Evolutionary conservation across 1,140 invertebrate genomes (phyloP).

Genomic region (Pararge aegeria): DNA sequence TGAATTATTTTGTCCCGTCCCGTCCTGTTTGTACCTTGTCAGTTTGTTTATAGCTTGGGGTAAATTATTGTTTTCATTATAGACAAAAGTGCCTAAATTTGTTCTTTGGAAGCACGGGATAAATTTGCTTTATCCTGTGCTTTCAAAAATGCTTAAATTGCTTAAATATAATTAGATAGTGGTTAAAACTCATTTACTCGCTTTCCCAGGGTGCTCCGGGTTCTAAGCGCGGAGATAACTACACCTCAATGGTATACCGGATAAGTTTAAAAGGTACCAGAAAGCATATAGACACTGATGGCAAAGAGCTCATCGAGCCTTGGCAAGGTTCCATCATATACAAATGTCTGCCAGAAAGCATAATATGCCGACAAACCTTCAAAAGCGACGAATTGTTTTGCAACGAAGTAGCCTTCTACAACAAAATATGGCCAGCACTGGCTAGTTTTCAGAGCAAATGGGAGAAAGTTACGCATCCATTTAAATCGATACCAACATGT

Average conservation of each 20-base stretch:
- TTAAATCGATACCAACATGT: slow-evolving; percentile 83
- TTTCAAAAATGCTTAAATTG: no score
- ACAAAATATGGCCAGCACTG: slow-evolving; percentile 83
- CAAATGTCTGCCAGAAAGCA: slow-evolving; percentile 84
- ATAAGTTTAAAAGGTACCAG: slow-evolving; percentile 81
- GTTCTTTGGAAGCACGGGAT: no score
- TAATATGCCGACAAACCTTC: slow-evolving; percentile 82
- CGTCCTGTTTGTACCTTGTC: no score
- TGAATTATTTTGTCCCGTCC: no score
- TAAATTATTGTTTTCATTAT: no score
- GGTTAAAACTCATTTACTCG: no score
- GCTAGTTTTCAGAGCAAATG: slow-evolving; percentile 79
- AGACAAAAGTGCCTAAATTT: no score
- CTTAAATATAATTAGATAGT: no score
- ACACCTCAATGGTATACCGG: slow-evolving; percentile 86
- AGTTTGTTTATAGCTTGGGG: no score
- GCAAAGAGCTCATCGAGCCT: slow-evolving; percentile 58
- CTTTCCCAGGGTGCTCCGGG: slow-evolving; percentile 81
- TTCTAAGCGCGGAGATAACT: slow-evolving; percentile 86
- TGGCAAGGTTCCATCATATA: slow-evolving; percentile 85
- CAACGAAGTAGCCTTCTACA: slow-evolving; percentile 87
- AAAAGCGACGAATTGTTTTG: slow-evolving; percentile 86
- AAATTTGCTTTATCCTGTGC: no score
- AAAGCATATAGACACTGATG: slow-evolving; percentile 55
- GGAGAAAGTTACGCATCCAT: slow-evolving; percentile 67